Evolutionary conservation across 2,888 invertebrate species (phyloP).

Genomic region (Parnassius smintheus): DNA sequence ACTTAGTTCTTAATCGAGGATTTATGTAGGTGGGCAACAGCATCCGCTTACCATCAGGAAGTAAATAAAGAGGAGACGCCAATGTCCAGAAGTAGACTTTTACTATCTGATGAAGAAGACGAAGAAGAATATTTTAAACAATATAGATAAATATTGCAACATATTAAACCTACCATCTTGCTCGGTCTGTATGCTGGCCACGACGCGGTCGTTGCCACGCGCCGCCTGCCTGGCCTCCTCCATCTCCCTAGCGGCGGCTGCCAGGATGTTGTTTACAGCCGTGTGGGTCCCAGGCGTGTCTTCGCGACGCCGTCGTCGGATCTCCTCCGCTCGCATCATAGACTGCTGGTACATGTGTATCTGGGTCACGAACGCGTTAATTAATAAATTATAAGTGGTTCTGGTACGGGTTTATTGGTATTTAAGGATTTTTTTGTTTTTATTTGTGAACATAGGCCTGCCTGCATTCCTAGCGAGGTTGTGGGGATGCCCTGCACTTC

Average conservation of each 20-base stretch:
- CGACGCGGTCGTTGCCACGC: constrained; percentile 45
- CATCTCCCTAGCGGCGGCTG: constrained; percentile 75
- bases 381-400: not conserved
- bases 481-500: no score
- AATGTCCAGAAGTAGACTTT: no score
- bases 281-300: constrained; percentile 69
- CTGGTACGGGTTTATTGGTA: no score
- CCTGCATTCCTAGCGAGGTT: no score
- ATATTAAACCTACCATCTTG: constrained; percentile 50
- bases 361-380: constrained; percentile 37
- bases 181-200: constrained; percentile 71
- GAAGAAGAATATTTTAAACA: no score
- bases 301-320: constrained; percentile 68
- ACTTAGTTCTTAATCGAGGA: no score
- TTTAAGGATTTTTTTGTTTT: no score
- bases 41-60: no score
- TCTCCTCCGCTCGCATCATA: constrained; percentile 76
- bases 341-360: constrained; percentile 79
- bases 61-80: no score
- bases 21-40: no score
- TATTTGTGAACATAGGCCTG: no score
- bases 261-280: constrained; percentile 74
- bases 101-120: no score
- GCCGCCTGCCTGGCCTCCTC: constrained; percentile 64
- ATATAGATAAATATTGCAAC: not conserved